Evolutionary conservation across 2,797 vertebrate genomes (phyloP).

Genomic region (Periophthalmus magnuspinnatus): DNA sequence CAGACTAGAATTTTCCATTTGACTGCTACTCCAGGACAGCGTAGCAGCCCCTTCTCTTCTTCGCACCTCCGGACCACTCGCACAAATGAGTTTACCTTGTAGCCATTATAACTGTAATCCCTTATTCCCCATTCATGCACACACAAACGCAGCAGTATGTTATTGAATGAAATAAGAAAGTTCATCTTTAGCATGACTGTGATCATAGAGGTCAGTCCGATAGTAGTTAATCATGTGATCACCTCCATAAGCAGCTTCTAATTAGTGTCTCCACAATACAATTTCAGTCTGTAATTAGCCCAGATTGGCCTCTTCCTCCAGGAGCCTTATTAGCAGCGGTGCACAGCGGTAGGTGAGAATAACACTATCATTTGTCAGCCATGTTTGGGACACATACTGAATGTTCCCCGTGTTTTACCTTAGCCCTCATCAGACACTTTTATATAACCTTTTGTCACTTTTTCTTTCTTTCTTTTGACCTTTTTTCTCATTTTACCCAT

Average conservation of each 20-base stretch:
- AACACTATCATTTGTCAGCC: slow-evolving; percentile 85
- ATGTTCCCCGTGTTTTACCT: slow-evolving; percentile 39
- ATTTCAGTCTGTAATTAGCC: slow-evolving; percentile 96
- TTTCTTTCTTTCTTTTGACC: neutral
- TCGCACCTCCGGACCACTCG: slow-evolving; percentile 86
- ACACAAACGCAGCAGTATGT: slow-evolving; percentile 58
- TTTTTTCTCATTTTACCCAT: neutral
- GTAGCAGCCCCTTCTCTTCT: slow-evolving; percentile 86
- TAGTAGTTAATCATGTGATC: slow-evolving; percentile 93
- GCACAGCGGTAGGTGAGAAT: slow-evolving; percentile 88
- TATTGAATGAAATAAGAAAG: slow-evolving; percentile 80
- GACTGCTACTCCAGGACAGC: slow-evolving; percentile 85
- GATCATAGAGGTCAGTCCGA: slow-evolving; percentile 89
- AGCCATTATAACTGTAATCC: slow-evolving; percentile 92
- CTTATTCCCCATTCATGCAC: slow-evolving; percentile 57
- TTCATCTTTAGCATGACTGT: slow-evolving; percentile 76
- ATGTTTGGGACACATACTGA: slow-evolving; percentile 60
- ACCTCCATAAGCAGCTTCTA: slow-evolving; percentile 91
- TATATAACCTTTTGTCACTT: neutral
- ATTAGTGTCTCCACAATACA: slow-evolving; percentile 94
- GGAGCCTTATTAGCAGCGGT: slow-evolving; percentile 86
- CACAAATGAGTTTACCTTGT: slow-evolving; percentile 97
- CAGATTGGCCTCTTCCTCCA: slow-evolving; percentile 93
- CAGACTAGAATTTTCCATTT: slow-evolving; percentile 94
- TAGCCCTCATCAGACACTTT: slow-evolving; percentile 51